A percentile compares a stretch with the other conserved stretches of the same genome.
phyloP scores from a whole-genome alignment of 2,113 vertebrate genomes.

The Eleginops maclovinus region DNA sequence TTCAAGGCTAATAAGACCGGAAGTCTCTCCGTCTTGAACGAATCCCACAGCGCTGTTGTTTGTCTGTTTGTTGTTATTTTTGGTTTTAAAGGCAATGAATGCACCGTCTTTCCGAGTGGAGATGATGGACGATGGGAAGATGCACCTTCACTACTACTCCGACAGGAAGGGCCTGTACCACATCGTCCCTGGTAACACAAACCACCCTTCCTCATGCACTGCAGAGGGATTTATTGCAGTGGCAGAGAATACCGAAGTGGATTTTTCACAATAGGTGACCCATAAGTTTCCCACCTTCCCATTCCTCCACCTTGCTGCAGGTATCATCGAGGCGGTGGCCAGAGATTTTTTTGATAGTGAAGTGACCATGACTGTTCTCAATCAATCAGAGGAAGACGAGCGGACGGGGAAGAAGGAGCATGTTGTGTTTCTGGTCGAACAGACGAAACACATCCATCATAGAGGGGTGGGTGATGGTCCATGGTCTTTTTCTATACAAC shows the following conservation, averaged over 20 bases:
- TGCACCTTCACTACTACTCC: slow-evolving; percentile 86
- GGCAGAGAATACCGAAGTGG: no score
- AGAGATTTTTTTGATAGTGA: slow-evolving; percentile 84
- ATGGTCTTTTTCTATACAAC: not conserved
- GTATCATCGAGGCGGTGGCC: slow-evolving; percentile 83
- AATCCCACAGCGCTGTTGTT: no score
- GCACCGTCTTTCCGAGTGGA: slow-evolving; percentile 85
- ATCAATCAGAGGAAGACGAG: slow-evolving; percentile 79
- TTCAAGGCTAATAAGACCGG: no score
- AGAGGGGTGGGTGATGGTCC: slow-evolving; percentile 10
- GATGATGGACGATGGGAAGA: slow-evolving; percentile 70
- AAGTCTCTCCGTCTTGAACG: no score
- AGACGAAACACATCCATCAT: slow-evolving; percentile 50
- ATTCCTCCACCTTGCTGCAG: slow-evolving; percentile 54
- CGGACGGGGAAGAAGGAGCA: slow-evolving; percentile 85
- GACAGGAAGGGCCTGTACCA: slow-evolving; percentile 82
- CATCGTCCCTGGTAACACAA: slow-evolving; percentile 81
- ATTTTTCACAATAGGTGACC: no score
- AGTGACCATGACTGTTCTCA: slow-evolving; percentile 81
- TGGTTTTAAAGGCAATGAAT: slow-evolving; percentile 83
- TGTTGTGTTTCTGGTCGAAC: slow-evolving; percentile 82
- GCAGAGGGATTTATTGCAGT: no score
- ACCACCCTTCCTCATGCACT: not conserved
- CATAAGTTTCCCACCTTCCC: no score
- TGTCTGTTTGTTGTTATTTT: no score